Conservation (phyloP, 1,140 invertebrate genomes). For the Coptotermes formosanus region DNA sequence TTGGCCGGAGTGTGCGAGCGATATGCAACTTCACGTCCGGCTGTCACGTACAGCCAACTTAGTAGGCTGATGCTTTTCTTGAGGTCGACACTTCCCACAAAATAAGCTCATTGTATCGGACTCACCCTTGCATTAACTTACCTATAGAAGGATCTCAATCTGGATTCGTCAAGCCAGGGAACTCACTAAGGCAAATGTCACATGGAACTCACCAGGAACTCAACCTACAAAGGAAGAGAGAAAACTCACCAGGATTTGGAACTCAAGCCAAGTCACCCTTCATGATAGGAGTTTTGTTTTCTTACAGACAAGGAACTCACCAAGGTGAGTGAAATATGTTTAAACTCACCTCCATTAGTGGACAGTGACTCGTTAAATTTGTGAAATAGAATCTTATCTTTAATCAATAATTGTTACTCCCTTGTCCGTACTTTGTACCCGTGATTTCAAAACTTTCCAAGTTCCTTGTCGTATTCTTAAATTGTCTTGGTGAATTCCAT, state of each 20-base stretch:
- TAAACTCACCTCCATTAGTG: neutral
- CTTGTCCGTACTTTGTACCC: neutral
- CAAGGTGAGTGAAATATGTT: neutral
- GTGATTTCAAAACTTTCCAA: neutral
- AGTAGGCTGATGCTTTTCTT: too few species aligned
- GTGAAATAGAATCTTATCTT: too few species aligned
- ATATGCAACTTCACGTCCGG: too few species aligned
- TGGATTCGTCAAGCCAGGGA: neutral
- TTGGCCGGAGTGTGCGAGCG: too few species aligned
- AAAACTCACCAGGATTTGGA: constrained; percentile 11
- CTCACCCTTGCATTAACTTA: neutral
- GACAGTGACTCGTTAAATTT: neutral
- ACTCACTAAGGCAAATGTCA: neutral
- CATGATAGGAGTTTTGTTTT: neutral
- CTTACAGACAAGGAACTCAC: constrained; percentile 7
- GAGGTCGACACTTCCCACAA: too few species aligned
- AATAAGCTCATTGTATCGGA: too few species aligned
- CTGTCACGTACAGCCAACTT: too few species aligned
- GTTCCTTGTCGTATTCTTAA: neutral
- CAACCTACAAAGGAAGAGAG: constrained; percentile 8
- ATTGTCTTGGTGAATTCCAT: constrained; percentile 13
- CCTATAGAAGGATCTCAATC: neutral
- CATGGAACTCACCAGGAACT: constrained; percentile 14
- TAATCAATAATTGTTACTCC: neutral
- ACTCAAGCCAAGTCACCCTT: neutral